Base-by-base conservation (phyloP, 2,113 vertebrate genomes). In the Dinomys branickii region DNA sequence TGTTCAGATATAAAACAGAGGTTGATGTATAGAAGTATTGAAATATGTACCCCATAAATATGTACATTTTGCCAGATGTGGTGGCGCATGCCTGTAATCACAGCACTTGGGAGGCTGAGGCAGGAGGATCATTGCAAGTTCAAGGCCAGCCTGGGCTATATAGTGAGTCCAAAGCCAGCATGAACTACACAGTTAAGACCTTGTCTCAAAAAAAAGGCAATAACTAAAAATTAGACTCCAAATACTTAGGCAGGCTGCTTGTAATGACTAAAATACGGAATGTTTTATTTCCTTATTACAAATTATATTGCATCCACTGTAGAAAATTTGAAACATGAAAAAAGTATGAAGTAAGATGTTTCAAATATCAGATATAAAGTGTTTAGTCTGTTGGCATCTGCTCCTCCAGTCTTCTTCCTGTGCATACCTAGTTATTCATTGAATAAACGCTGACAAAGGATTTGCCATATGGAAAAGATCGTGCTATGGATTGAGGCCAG, bases 161-260 rank as follows among this genome's bases (percentile, higher is more conserved):
- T 16, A 63, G 58, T 20, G 58, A 24, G 19, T 73, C 5, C 22
- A 26, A 73, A 38, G 10, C 71, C 69, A 71, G 17, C 69, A 19
- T 38, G 69, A 20, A 10, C 69, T 71, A 38, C n/a, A 38, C 10
- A 71, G 38, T 20, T 20, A 4, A 73, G 38, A 73, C 20, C 69
- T 5, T 75, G 24, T 12, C 22, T 41, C 20, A 9, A 38, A 61
- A 61, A 61, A 61, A 59, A 59, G 56, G 65, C 65, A 67, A 38
- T 26, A 44, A 75, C 44, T 85, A 88, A 95, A 81, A 90, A 61
- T 12, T 69, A 38, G 35, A 54, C 19, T 95, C 30, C 87, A 96
- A 54, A 54, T 69, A 69, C 50, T 35, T 71, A 65, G 80, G 22
- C 33, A 80, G 61, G 10, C 35, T 94, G 10, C 95, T 95, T 47